These are phyloP conservation scores for Pangasianodon hypophthalmus DNA, from an alignment of 2,113 vertebrate genomes.

Conservation along the genomic window DNA sequence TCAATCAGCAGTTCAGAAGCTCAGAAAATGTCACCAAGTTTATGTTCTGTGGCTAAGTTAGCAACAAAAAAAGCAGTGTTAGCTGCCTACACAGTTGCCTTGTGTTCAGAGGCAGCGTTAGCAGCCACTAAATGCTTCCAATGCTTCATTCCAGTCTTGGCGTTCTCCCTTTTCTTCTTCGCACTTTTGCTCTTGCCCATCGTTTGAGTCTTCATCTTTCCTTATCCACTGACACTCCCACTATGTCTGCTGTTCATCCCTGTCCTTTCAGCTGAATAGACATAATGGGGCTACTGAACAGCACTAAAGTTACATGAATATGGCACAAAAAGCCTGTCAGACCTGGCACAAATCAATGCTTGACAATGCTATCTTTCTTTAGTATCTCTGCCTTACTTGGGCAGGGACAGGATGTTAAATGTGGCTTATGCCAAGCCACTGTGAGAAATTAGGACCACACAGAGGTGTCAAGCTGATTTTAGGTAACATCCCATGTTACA, in stretches of 20 bases:
- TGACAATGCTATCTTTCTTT: not conserved
- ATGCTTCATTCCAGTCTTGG: not conserved
- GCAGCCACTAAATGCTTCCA: slow-evolving; percentile 26
- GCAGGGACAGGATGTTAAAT: not conserved
- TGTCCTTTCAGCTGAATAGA: slow-evolving; percentile 32
- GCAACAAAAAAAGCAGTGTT: not conserved
- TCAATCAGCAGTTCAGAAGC: slow-evolving; percentile 31
- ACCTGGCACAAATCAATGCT: slow-evolving; percentile 1
- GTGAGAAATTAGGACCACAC: not conserved
- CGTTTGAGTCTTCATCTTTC: not conserved
- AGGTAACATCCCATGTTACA: not conserved
- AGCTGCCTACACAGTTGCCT: slow-evolving; percentile 15
- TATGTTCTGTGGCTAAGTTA: slow-evolving; percentile 19
- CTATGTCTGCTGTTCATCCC: slow-evolving; percentile 1
- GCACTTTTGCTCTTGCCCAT: not conserved
- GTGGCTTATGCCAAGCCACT: not conserved
- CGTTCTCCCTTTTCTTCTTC: not conserved
- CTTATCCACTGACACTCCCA: not conserved
- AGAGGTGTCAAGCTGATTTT: not conserved
- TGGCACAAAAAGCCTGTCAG: slow-evolving; percentile 26
- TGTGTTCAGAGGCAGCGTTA: slow-evolving; percentile 18
- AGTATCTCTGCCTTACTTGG: not conserved
- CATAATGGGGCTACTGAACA: slow-evolving; percentile 35
- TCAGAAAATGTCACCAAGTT: slow-evolving; percentile 29
- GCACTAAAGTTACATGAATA: slow-evolving; percentile 21